phyloP scores from a whole-genome alignment of 2,888 invertebrate genomes.

The Nemotelus pantherinus region DNA sequence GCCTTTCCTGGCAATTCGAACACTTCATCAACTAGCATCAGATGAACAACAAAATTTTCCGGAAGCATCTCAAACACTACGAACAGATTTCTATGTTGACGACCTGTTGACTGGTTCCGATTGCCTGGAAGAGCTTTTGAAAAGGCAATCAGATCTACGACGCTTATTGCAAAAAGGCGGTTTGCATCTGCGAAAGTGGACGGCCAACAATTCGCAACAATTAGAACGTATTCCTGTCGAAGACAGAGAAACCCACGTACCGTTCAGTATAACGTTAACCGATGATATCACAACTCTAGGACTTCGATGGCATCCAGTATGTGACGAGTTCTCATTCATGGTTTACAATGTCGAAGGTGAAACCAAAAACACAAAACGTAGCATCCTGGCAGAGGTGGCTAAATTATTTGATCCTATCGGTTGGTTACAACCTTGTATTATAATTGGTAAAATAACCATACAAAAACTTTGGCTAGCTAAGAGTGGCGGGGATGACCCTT shows the following conservation, averaged over 20 bases:
- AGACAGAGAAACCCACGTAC: background rate
- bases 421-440: too few species aligned
- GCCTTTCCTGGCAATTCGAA: too few species aligned
- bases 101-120: too few species aligned
- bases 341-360: background rate
- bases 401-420: too few species aligned
- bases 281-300: too few species aligned
- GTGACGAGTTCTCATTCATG: background rate
- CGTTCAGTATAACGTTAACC: background rate
- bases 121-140: too few species aligned
- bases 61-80: too few species aligned
- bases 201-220: background rate
- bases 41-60: too few species aligned
- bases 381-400: slow-evolving; percentile 15
- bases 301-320: too few species aligned
- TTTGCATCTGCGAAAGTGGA: background rate
- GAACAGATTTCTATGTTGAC: too few species aligned
- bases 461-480: background rate
- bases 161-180: background rate
- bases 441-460: slow-evolving; percentile 3
- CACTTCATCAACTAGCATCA: too few species aligned
- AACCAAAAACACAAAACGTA: slow-evolving; percentile 4
- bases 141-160: background rate
- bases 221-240: background rate
- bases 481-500: slow-evolving; percentile 10